Percentiles rank a stretch among this genome's conserved stretches.
Evolutionary conservation across 2,888 invertebrate genomes (phyloP).

Genomic region (Dynastes maya): DNA sequence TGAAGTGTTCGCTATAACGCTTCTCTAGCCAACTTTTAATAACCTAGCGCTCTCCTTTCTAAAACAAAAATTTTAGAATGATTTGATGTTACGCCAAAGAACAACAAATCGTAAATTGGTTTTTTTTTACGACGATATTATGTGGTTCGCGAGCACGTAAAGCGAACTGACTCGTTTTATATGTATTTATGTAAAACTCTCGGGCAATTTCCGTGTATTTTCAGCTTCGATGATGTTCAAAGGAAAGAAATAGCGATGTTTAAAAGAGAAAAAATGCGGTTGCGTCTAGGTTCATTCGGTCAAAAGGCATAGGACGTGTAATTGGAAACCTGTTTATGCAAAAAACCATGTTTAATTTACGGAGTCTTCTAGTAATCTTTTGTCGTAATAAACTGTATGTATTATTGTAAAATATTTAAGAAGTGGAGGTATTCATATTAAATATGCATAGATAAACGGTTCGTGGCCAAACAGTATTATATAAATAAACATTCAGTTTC

Average conservation of each 20-base stretch:
- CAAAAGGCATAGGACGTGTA: too few species aligned
- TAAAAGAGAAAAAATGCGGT: not conserved
- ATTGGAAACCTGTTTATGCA: too few species aligned
- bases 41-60: slow-evolving; percentile 9
- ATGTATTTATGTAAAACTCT: not conserved
- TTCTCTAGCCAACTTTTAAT: slow-evolving; percentile 11
- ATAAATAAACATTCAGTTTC: too few species aligned
- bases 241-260: not conserved
- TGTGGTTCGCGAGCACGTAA: not conserved
- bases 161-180: not conserved
- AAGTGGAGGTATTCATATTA: not conserved
- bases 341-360: too few species aligned
- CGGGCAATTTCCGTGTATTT: slow-evolving; percentile 23
- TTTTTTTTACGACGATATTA: not conserved
- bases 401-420: too few species aligned
- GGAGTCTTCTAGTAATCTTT: too few species aligned
- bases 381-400: too few species aligned
- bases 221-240: not conserved
- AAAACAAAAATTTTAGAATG: slow-evolving; percentile 24
- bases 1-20: slow-evolving; percentile 3
- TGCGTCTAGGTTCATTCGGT: slow-evolving; percentile 5
- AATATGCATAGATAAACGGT: too few species aligned
- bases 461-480: too few species aligned
- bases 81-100: slow-evolving; percentile 23
- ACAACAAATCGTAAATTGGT: slow-evolving; percentile 9